Base-by-base conservation (phyloP, 1,140 invertebrate species). In the Zelostemma sp. region DNA sequence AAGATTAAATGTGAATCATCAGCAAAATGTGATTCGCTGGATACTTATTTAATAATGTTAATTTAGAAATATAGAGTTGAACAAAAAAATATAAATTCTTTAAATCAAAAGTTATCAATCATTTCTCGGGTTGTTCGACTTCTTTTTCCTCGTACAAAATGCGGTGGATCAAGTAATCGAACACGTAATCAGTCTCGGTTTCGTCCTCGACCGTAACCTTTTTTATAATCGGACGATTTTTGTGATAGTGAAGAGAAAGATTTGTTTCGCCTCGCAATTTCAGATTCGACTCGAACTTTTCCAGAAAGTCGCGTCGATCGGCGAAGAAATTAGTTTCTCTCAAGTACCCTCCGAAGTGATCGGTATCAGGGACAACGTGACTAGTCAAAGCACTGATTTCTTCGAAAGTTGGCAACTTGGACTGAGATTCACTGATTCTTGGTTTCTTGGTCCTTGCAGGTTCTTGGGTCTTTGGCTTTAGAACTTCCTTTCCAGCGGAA, bases 271-370 rank as follows among this genome's bases (percentile, higher is more conserved):
- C 16, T 4, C 25, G 19, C 16, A 41, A 47, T 6, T 4, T 2
- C 17, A 19, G 49, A n/a, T 63, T 43, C 1, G 56, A 55, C 31
- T 33, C 54, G 12, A 56, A 69, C 11, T 69, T 5, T 56, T 63
- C 47, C 33, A 31, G 21, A 64, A 69, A 69, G 11, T 69, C 28
- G 15, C 19, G 57, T 21, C 56, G 11, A 3, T 69, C 66, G 4
- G 55, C 33, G 33, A 45, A 38, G 45, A 63, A 63, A 21, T 63
- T 38, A 17, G 58, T 48, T 5, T 64, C 56, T 4, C 51, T 43
- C 25, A 69, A 45, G n/a, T 69, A 69, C 8, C 66, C 66, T 8
- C 60, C 66, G 16, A 69, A 69, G n/a, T 64, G 43, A 33, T 69
- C 56, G 1, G 3, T 49, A 12, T 69, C 33, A 0, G 66, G 66